A percentile compares a stretch with the other conserved stretches of the same genome.
phyloP scores from a whole-genome alignment of 2,113 vertebrate genomes.

The Percopsis transmontana region DNA sequence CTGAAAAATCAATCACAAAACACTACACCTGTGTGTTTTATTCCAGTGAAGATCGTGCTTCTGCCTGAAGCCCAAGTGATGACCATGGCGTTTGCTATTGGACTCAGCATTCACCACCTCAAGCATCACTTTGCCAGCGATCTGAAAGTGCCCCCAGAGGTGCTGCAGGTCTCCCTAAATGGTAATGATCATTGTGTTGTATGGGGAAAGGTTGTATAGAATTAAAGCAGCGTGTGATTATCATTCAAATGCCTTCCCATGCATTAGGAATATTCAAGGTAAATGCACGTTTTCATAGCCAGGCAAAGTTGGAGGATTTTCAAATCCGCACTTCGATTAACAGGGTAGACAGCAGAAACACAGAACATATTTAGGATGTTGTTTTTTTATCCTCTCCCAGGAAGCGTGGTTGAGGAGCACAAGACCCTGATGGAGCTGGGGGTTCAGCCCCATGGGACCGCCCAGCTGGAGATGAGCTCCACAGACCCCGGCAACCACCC shows the following conservation, averaged over 20 bases:
- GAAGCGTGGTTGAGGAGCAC: slow-evolving; percentile 64
- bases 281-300: too few relatives aligned
- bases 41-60: slow-evolving; percentile 83
- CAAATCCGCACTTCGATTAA: too few relatives aligned
- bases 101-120: slow-evolving; percentile 70
- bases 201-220: neutral
- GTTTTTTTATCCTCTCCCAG: slow-evolving; percentile 61
- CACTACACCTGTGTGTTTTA: slow-evolving; percentile 5
- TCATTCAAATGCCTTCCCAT: too few relatives aligned
- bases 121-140: slow-evolving; percentile 77
- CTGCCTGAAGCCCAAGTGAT: slow-evolving; percentile 81
- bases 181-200: slow-evolving; percentile 65
- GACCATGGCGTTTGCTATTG: slow-evolving; percentile 77
- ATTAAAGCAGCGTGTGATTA: too few relatives aligned
- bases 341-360: neutral
- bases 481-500: slow-evolving; percentile 62
- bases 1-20: neutral
- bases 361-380: neutral
- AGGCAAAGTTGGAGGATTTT: too few relatives aligned
- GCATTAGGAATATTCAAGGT: too few relatives aligned
- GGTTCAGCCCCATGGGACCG: slow-evolving; percentile 71
- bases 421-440: slow-evolving; percentile 73
- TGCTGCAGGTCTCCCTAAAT: slow-evolving; percentile 73
- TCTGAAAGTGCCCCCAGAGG: slow-evolving; percentile 73
- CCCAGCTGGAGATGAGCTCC: slow-evolving; percentile 79